A percentile compares a stretch with the other conserved stretches of the same genome.
Conservation (phyloP, 1,140 invertebrate species). For the Brachionus koreanus region DNA sequence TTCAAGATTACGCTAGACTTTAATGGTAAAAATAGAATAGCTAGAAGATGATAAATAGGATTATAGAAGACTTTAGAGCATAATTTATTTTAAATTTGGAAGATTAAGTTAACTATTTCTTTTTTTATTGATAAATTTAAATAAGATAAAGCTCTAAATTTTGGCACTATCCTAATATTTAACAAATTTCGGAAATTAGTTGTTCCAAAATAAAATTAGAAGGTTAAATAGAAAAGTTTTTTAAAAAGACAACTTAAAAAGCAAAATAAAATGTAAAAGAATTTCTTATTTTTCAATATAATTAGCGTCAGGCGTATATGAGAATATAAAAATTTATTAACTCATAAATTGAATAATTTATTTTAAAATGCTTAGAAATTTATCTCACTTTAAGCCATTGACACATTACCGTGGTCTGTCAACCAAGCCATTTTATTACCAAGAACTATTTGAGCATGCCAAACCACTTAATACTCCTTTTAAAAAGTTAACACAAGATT, state of each 20-base stretch:
- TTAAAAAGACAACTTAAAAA: background rate
- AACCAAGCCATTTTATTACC: conserved; percentile 56
- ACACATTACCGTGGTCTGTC: background rate
- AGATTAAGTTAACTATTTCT: too few relatives aligned
- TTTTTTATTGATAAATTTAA: too few relatives aligned
- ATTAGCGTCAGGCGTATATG: background rate
- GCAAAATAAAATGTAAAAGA: background rate
- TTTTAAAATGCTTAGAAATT: background rate
- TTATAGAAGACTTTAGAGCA: too few relatives aligned
- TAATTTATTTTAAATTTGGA: too few relatives aligned
- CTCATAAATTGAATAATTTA: background rate
- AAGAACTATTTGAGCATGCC: conserved; percentile 55
- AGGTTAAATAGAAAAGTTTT: too few relatives aligned
- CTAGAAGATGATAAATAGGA: too few relatives aligned
- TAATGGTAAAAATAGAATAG: too few relatives aligned
- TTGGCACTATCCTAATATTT: too few relatives aligned
- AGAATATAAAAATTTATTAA: background rate
- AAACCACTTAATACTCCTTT: conserved; percentile 51
- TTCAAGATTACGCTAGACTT: too few relatives aligned
- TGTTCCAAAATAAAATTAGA: too few relatives aligned
- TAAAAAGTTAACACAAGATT: conserved; percentile 58
- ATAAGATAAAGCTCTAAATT: too few relatives aligned
- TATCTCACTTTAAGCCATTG: background rate
- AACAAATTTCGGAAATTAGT: too few relatives aligned
- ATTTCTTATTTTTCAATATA: background rate